Conservation (phyloP, 2,797 vertebrate genomes). For the Parauchenoglanis ngamensis region DNA sequence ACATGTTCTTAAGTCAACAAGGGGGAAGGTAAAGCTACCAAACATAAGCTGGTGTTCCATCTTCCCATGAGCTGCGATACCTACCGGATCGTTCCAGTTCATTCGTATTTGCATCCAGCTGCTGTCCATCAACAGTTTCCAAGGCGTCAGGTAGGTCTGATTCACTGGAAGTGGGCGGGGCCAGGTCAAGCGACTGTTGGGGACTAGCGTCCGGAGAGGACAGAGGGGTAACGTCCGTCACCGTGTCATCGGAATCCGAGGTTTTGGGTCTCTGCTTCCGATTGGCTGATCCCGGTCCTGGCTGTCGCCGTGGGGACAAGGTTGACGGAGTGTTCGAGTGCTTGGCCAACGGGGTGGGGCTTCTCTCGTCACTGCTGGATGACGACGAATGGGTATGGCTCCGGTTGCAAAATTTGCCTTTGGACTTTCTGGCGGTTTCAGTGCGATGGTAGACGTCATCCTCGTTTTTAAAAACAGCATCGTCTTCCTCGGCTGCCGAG, state of each 20-base stretch:
- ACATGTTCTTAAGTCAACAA: no score
- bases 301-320: conserved; percentile 33
- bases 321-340: conserved; percentile 31
- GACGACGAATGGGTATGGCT: conserved; percentile 69
- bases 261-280: conserved; percentile 57
- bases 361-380: conserved; percentile 65
- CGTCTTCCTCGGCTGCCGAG: conserved; percentile 60
- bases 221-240: conserved; percentile 87
- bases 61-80: background rate
- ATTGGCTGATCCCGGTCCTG: conserved; percentile 40
- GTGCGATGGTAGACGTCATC: conserved; percentile 67
- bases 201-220: conserved; percentile 87
- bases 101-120: conserved; percentile 40
- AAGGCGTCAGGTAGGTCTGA: background rate
- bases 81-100: conserved; percentile 32
- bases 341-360: conserved; percentile 50
- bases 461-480: conserved; percentile 23
- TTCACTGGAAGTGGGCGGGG: conserved; percentile 34
- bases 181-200: conserved; percentile 78
- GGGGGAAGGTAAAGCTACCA: background rate
- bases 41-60: background rate
- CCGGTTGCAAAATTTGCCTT: conserved; percentile 67
- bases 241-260: conserved; percentile 80
- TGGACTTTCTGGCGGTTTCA: conserved; percentile 65
- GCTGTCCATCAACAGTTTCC: conserved; percentile 10